Percentiles rank a stretch among this genome's conserved stretches.
phyloP scores from a whole-genome alignment of 2,113 vertebrate genomes.

The Herpetotheres cachinnans region DNA sequence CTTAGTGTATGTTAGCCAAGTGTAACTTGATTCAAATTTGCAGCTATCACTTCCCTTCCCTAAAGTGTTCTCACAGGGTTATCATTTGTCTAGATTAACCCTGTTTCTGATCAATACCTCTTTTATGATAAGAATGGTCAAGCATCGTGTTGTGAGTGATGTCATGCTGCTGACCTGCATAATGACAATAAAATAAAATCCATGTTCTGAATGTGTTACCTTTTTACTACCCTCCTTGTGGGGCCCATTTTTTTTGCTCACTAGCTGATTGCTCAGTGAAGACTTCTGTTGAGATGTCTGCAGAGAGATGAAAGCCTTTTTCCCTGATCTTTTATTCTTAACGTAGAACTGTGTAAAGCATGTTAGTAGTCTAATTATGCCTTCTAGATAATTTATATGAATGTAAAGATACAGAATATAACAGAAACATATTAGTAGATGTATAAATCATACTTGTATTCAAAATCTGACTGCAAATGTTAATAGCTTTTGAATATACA shows the following conservation, averaged over 20 bases:
- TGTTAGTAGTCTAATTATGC: not conserved
- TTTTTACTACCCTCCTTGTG: not conserved
- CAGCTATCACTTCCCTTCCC: not conserved
- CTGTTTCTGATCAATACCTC: not conserved
- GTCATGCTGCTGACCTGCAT: not conserved
- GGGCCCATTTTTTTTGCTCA: not conserved
- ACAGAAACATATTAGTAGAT: not conserved
- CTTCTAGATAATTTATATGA: not conserved
- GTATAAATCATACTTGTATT: not conserved
- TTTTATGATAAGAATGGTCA: not conserved
- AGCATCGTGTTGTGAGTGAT: not conserved
- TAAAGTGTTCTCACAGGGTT: not conserved
- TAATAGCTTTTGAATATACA: not conserved
- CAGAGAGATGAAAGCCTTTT: not conserved
- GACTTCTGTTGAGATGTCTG: not conserved
- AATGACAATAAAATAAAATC: not conserved
- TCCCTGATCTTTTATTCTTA: not conserved
- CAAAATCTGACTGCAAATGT: not conserved
- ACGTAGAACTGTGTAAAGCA: not conserved
- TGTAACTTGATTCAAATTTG: not conserved
- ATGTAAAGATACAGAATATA: not conserved
- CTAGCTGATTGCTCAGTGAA: not conserved
- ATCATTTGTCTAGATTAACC: not conserved
- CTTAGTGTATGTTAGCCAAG: not conserved
- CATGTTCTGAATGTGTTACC: not conserved